Evolutionary conservation across 2,888 invertebrate species (phyloP).

Genomic region (Automeris io): DNA sequence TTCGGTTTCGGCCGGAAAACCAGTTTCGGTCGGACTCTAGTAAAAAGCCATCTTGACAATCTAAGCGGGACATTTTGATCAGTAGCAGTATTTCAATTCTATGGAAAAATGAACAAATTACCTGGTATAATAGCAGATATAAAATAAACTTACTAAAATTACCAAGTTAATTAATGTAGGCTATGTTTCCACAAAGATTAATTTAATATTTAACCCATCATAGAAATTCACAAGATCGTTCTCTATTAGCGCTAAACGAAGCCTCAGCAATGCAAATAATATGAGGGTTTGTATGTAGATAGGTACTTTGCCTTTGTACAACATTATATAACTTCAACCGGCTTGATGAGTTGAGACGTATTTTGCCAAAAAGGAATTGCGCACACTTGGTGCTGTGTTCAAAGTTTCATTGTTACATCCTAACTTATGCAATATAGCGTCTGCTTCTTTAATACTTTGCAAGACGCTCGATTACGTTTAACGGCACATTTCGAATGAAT

Average conservation of each 20-base stretch:
- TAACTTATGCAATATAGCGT: slow-evolving; percentile 75
- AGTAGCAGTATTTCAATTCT: too few species aligned
- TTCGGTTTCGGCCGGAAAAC: too few species aligned
- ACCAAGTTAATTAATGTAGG: too few species aligned
- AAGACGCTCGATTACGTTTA: slow-evolving; percentile 74
- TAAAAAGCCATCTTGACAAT: too few species aligned
- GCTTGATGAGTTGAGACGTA: slow-evolving; percentile 48
- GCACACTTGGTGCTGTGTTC: slow-evolving; percentile 64
- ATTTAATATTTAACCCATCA: not conserved
- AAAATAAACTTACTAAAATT: too few species aligned
- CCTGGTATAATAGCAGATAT: too few species aligned
- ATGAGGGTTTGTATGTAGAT: slow-evolving; percentile 5
- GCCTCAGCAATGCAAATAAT: slow-evolving; percentile 5
- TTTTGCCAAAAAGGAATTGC: slow-evolving; percentile 57
- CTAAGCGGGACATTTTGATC: too few species aligned
- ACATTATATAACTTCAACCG: slow-evolving; percentile 44
- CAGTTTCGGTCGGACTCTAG: too few species aligned
- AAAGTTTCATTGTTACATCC: slow-evolving; percentile 73
- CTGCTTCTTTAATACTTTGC: slow-evolving; percentile 74
- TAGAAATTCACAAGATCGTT: not conserved
- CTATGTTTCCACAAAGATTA: too few species aligned
- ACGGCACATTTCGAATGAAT: slow-evolving; percentile 68
- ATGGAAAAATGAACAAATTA: too few species aligned
- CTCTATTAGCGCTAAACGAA: not conserved
- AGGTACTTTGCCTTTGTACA: slow-evolving; percentile 17